These are phyloP conservation scores for Alloplasta piceator DNA, from an alignment of 2,888 invertebrate genomes.

Conservation along the genomic window DNA sequence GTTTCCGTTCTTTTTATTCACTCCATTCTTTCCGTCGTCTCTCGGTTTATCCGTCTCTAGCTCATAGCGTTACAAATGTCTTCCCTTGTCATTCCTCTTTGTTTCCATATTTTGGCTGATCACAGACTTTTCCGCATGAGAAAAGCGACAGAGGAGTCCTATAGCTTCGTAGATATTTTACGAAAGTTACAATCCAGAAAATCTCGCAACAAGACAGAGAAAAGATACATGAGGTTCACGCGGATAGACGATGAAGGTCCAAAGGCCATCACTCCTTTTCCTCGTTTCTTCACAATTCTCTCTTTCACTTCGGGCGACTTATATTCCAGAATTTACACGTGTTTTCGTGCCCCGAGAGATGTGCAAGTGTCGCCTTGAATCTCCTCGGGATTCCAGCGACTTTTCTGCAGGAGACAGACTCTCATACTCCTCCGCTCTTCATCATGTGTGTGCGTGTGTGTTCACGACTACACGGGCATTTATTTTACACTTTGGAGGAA, in stretches of 20 bases:
- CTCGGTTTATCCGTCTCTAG: neutral
- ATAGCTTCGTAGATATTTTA: too few relatives aligned
- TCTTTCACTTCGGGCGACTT: constrained; percentile 45
- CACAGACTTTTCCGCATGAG: neutral
- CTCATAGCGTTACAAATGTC: neutral
- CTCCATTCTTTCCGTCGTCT: neutral
- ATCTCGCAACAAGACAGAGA: constrained; percentile 8
- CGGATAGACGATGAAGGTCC: neutral
- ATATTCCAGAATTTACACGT: constrained; percentile 62
- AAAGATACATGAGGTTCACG: neutral
- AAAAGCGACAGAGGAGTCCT: neutral
- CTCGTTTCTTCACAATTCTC: constrained; percentile 39
- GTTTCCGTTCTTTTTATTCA: constrained; percentile 6
- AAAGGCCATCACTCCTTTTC: constrained; percentile 47
- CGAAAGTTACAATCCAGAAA: constrained; percentile 2
- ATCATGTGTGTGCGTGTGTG: neutral
- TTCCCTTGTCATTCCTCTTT: neutral
- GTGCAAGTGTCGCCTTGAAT: constrained; percentile 37
- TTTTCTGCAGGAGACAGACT: constrained; percentile 20
- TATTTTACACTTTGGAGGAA: neutral
- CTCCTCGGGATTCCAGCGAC: constrained; percentile 16
- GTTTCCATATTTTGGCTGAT: constrained; percentile 13
- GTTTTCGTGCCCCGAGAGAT: constrained; percentile 51
- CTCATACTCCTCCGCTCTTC: constrained; percentile 28
- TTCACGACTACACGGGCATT: too few relatives aligned